Evolutionary conservation across 2,888 invertebrate species (phyloP).

Genomic region (Cheilosia scutellata): DNA sequence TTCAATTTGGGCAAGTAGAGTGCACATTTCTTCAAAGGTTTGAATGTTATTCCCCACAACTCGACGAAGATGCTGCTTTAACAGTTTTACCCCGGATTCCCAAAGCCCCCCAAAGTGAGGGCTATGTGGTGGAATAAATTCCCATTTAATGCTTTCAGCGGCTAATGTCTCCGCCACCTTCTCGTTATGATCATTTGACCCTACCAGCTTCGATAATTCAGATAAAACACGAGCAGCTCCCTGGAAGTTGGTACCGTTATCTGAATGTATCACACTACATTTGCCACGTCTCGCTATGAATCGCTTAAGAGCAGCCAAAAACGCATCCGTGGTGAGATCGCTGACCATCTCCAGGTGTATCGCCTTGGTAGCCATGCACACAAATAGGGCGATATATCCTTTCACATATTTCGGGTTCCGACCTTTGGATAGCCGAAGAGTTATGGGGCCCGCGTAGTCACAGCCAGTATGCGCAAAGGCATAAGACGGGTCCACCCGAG

Average conservation of each 20-base stretch:
- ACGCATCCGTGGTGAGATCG: constrained; percentile 57
- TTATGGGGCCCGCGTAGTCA: constrained; percentile 55
- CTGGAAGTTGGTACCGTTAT: constrained; percentile 67
- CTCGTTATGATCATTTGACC: no score
- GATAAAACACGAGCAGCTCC: constrained; percentile 19
- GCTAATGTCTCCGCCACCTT: no score
- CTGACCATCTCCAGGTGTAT: constrained; percentile 44
- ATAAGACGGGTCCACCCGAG: constrained; percentile 15
- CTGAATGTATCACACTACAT: constrained; percentile 55
- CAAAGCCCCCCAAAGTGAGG: constrained; percentile 34
- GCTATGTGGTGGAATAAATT: no score
- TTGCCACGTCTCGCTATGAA: constrained; percentile 57
- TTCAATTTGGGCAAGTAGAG: no score
- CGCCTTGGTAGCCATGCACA: constrained; percentile 59
- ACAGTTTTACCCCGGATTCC: constrained; percentile 41
- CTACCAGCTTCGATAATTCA: no score
- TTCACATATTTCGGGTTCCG: constrained; percentile 39
- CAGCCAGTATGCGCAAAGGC: constrained; percentile 46
- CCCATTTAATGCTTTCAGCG: no score
- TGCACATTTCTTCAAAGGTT: no score
- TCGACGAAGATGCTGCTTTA: no score
- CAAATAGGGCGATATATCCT: constrained; percentile 54
- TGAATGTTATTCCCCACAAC: no score
- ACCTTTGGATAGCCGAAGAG: constrained; percentile 31
- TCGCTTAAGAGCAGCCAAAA: constrained; percentile 56